Evolutionary conservation across 1,140 invertebrate genomes (phyloP).

Genomic region (Ceratosolen fusciceps): DNA sequence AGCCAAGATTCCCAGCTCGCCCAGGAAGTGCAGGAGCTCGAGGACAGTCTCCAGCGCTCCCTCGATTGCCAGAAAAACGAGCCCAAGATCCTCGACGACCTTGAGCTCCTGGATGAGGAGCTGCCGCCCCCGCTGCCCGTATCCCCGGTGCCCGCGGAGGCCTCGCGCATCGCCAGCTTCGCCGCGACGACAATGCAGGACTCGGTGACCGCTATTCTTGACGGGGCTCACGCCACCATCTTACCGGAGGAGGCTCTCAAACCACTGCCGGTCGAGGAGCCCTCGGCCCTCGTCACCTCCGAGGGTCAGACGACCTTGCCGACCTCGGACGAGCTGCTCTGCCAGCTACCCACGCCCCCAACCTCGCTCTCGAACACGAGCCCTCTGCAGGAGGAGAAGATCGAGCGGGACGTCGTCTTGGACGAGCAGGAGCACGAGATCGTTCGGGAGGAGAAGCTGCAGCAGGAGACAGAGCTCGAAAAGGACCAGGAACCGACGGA

Average conservation of each 20-base stretch:
- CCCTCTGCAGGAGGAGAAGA: constrained; percentile 20
- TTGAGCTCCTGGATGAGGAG: constrained; percentile 41
- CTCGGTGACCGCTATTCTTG: constrained; percentile 54
- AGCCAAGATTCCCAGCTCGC: not conserved
- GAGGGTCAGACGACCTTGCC: not conserved
- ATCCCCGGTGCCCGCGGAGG: constrained; percentile 56
- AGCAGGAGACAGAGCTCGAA: constrained; percentile 52
- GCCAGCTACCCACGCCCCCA: too few species aligned
- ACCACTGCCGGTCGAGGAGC: not conserved
- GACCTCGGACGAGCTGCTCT: not conserved
- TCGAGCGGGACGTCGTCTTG: constrained; percentile 26
- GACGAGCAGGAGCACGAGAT: constrained; percentile 3
- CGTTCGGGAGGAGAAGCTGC: constrained; percentile 46
- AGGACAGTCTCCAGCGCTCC: constrained; percentile 4
- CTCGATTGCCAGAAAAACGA: not conserved
- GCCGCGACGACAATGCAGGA: constrained; percentile 55
- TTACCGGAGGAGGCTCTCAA: constrained; percentile 1
- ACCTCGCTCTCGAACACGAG: too few species aligned
- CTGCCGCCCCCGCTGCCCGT: constrained; percentile 59
- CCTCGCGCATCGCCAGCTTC: constrained; percentile 50
- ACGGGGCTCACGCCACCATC: not conserved
- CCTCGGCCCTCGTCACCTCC: not conserved
- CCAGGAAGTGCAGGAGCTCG: not conserved
- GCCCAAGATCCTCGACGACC: not conserved
- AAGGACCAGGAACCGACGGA: not conserved